Evolutionary conservation across 2,888 invertebrate species (phyloP), one percentile per base, ranked within the genome.

Genomic region (Apeira syringaria): DNA sequence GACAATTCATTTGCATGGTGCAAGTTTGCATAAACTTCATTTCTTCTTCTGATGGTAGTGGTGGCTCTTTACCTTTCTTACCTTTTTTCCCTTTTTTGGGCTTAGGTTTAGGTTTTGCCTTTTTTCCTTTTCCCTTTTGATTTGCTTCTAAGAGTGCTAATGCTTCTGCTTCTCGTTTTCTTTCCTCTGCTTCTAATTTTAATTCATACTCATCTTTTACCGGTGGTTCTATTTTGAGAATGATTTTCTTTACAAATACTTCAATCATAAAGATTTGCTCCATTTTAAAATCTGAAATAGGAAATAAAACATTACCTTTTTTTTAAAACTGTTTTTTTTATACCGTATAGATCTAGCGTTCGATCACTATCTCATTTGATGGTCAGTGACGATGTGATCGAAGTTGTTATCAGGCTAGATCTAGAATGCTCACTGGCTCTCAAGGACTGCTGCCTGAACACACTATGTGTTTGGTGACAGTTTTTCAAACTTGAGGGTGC

Each of bases 241-340:
- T 46, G 5, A 88, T 86, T 50, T 73, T 85, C 56, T 86, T 86
- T 3, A 89, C 86, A 41, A 79, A 86, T 1, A 85, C 76, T 62
- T 89, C 89, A 13, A 89, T 80, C 87, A 89, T 86, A 39, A 88
- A 89, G 39, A 89, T 86, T 69, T 89, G 89, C 42, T 89, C 89
- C 88, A 88, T 88, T 44, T 42, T 47, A 26, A 29, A 12, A 10
- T 2, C 49, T 50, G 24, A 22, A 46, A 52, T 7, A 13, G 15
- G n/a, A 11, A 10, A 4, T 3, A 15, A 2, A 15, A 15, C 2
- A 3, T 2, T 4, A 15, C 3, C 15, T 15, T 15, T 15, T 15
- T 4, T 2, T 15, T 15, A 3, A 3, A 2, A 4, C 2, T 15
- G 15, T 15, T 15, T 15, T 15, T 15, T 4, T 15, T 15, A n/a